Conservation (phyloP, 2,888 invertebrate genomes). For the Thecocarcelia acutangulata region DNA sequence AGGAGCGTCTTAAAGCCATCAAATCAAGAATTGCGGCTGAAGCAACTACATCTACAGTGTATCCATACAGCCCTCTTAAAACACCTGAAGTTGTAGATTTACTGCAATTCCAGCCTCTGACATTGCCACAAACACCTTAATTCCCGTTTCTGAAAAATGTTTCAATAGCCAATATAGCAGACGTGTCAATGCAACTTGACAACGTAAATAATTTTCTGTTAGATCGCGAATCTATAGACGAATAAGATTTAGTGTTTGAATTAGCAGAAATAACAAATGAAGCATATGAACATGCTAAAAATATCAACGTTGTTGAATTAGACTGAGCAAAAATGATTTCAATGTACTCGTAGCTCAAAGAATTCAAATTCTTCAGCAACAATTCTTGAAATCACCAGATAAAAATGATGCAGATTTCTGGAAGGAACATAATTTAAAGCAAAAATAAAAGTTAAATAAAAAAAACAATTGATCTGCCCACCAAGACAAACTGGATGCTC, state of each 20-base stretch:
- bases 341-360: conserved; percentile 27
- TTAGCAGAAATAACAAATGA: conserved; percentile 25
- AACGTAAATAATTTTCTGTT: conserved; percentile 6
- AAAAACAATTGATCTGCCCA: conserved; percentile 20
- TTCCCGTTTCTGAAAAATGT: conserved; percentile 28
- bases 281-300: background rate
- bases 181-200: conserved; percentile 47
- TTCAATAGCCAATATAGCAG: conserved; percentile 17
- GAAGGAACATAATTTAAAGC: conserved; percentile 4
- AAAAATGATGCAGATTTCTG: background rate
- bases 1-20: conserved; percentile 19
- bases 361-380: conserved; percentile 31
- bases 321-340: background rate
- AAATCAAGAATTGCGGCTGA: conserved; percentile 31
- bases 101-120: conserved; percentile 35
- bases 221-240: background rate
- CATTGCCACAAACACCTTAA: conserved; percentile 30
- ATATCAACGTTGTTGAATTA: background rate
- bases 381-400: background rate
- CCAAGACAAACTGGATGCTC: background rate
- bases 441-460: background rate
- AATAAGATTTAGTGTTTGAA: conserved; percentile 40
- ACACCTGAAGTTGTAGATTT: conserved; percentile 39
- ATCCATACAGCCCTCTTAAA: conserved; percentile 44
- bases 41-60: background rate